These are phyloP conservation scores for Solenopsis invicta DNA, from an alignment of 1,140 invertebrate species.

Conservation along the genomic window DNA sequence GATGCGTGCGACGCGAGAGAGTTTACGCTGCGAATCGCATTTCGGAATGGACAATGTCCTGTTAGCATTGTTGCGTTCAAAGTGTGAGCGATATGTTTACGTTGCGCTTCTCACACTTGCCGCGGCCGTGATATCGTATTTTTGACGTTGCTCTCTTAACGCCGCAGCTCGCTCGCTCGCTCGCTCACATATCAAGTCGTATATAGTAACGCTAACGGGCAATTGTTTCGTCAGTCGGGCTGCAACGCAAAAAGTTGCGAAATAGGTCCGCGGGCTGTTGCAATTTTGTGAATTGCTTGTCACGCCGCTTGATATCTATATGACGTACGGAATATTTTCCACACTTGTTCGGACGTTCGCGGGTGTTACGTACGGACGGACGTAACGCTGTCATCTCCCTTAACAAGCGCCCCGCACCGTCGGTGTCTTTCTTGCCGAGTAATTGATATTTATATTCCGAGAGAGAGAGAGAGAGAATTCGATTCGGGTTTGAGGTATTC, in stretches of 20 bases:
- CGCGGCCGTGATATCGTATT: constrained; percentile 27
- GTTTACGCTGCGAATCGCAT: constrained; percentile 1
- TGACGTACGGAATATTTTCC: constrained; percentile 50
- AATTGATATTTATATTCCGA: constrained; percentile 53
- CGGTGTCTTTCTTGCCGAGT: not conserved
- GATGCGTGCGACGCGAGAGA: not conserved
- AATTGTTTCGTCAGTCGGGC: constrained; percentile 53
- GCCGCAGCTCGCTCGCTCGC: not conserved
- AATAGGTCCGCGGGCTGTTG: constrained; percentile 61
- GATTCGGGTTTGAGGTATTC: not conserved
- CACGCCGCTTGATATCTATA: constrained; percentile 54
- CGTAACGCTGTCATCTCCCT: constrained; percentile 53
- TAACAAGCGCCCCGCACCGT: constrained; percentile 33
- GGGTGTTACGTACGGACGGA: constrained; percentile 22
- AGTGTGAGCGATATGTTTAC: constrained; percentile 30
- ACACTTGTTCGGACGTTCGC: constrained; percentile 44
- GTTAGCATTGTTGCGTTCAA: constrained; percentile 23
- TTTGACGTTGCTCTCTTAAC: not conserved
- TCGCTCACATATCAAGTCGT: not conserved
- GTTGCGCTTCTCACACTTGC: not conserved
- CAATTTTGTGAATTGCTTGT: constrained; percentile 63
- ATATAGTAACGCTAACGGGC: constrained; percentile 44
- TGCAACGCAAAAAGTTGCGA: constrained; percentile 39
- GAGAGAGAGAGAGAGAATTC: constrained; percentile 5
- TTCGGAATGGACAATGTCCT: constrained; percentile 4